Conservation (phyloP, 1,140 invertebrate genomes). For the Drosophila nasuta region DNA sequence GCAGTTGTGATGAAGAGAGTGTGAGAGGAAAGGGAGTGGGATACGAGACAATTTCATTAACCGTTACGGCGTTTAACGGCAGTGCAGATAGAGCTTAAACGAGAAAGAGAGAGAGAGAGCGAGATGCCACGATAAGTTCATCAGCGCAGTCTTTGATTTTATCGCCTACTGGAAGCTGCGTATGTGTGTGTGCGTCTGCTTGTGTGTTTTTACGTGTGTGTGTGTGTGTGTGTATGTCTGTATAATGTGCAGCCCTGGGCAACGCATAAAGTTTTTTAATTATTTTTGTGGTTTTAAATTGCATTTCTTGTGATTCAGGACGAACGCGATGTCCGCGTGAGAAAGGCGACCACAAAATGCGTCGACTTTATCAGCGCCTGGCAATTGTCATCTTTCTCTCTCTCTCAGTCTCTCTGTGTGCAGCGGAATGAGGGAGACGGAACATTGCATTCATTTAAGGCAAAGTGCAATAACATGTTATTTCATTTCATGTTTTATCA, state of each 20-base stretch:
- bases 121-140: slow-evolving; percentile 37
- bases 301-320: slow-evolving; percentile 54
- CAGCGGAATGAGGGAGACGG: neutral
- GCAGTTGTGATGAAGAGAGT: slow-evolving; percentile 1
- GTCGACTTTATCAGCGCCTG: slow-evolving; percentile 68
- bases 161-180: slow-evolving; percentile 53
- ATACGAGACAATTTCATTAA: slow-evolving; percentile 74
- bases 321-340: slow-evolving; percentile 35
- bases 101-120: neutral
- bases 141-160: slow-evolving; percentile 68
- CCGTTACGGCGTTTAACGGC: slow-evolving; percentile 52
- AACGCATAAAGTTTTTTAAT: slow-evolving; percentile 78
- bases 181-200: neutral
- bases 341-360: slow-evolving; percentile 64
- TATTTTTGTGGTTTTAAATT: slow-evolving; percentile 80
- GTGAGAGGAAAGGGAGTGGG: slow-evolving; percentile 1
- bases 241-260: slow-evolving; percentile 4
- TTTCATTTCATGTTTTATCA: slow-evolving; percentile 55
- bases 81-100: neutral
- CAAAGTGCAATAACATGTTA: slow-evolving; percentile 83
- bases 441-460: slow-evolving; percentile 63
- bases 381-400: slow-evolving; percentile 60
- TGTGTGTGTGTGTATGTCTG: neutral
- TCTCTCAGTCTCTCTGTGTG: slow-evolving; percentile 6
- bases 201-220: neutral